Conservation (phyloP, 2,888 invertebrate species). For the Leptinotarsa tumamoca region DNA sequence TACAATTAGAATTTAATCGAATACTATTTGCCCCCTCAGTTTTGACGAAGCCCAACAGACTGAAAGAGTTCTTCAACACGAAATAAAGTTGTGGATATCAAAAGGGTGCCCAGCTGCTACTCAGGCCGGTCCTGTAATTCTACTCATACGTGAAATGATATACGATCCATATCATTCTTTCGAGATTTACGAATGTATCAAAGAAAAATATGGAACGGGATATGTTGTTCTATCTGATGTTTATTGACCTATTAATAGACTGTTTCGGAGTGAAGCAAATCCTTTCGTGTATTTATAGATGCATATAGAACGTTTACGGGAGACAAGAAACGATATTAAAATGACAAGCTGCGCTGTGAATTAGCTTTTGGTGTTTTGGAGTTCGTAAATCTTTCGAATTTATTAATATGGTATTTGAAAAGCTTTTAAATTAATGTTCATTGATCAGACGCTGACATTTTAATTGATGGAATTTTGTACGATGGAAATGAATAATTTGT, state of each 20-base stretch:
- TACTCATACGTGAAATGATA: slow-evolving; percentile 4
- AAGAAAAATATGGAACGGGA: slow-evolving; percentile 7
- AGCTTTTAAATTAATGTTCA: slow-evolving; percentile 31
- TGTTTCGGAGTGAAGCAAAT: slow-evolving; percentile 4
- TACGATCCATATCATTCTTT: slow-evolving; percentile 3
- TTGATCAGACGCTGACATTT: slow-evolving; percentile 29
- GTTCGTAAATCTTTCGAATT: slow-evolving; percentile 39
- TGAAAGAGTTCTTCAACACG: too few relatives aligned
- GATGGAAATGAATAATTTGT: slow-evolving; percentile 17
- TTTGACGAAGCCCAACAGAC: too few relatives aligned
- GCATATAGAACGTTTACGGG: slow-evolving; percentile 1
- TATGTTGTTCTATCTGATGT: slow-evolving; percentile 10
- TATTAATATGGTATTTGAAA: slow-evolving; percentile 39
- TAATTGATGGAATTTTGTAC: slow-evolving; percentile 32
- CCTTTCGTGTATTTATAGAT: slow-evolving; percentile 21
- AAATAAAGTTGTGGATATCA: too few relatives aligned
- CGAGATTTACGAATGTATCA: slow-evolving; percentile 14
- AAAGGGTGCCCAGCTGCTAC: background rate
- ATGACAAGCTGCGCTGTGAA: slow-evolving; percentile 28
- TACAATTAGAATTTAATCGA: too few relatives aligned
- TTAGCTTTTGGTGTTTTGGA: slow-evolving; percentile 37
- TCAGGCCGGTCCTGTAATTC: background rate
- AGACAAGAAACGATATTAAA: slow-evolving; percentile 26
- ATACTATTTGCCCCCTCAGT: too few relatives aligned
- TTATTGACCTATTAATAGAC: slow-evolving; percentile 16